These are phyloP conservation scores for Alosa alosa DNA, from an alignment of 2,113 vertebrate species.

Conservation along the genomic window DNA sequence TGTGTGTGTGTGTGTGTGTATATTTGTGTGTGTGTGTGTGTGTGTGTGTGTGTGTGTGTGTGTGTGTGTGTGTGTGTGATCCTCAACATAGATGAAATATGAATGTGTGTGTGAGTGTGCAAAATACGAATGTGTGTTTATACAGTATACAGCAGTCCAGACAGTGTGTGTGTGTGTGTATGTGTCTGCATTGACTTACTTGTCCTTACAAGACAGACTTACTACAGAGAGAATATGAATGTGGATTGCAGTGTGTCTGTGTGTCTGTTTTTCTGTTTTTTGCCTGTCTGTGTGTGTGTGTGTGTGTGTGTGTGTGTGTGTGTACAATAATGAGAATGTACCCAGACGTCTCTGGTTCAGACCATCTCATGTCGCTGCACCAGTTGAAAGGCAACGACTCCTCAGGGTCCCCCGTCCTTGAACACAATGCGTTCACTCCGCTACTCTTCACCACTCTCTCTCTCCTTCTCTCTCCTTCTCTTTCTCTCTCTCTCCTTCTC, in stretches of 20 bases:
- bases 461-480: not conserved
- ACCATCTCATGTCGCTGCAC: not conserved
- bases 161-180: not conserved
- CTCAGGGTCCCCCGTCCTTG: not conserved
- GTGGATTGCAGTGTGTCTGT: not conserved
- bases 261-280: not conserved
- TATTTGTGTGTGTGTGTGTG: constrained; percentile 12
- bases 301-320: constrained; percentile 3
- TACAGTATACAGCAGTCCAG: not conserved
- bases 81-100: not conserved
- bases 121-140: constrained; percentile 18
- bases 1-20: not conserved
- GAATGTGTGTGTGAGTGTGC: constrained; percentile 21
- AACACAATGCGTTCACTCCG: not conserved
- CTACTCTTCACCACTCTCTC: not conserved
- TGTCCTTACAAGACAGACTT: not conserved
- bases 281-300: not conserved
- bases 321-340: not conserved
- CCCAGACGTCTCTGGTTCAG: not conserved
- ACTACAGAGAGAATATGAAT: constrained; percentile 1
- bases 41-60: constrained; percentile 11
- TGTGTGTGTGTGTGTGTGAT: not conserved
- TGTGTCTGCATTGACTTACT: not conserved
- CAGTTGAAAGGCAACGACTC: not conserved
- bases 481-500: not conserved